Percentiles rank a stretch among this genome's conserved stretches.
Evolutionary conservation across 2,113 vertebrate genomes (phyloP).

Genomic region (Ivindomyrus marchei): DNA sequence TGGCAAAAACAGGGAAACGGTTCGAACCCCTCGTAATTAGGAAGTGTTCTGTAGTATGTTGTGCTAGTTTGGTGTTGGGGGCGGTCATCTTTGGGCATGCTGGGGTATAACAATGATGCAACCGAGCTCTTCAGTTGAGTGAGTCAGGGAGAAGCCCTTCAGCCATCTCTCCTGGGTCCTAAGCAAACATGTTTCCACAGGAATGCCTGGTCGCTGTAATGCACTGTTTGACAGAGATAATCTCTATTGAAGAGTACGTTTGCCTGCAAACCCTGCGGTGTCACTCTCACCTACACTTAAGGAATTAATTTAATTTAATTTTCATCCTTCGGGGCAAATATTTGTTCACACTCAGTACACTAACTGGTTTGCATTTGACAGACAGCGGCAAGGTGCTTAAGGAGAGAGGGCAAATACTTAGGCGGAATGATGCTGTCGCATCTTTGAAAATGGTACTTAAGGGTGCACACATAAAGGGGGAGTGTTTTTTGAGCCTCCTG

Average conservation of each 20-base stretch:
- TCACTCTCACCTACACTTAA: background rate
- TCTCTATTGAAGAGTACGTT: background rate
- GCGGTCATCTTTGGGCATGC: slow-evolving; percentile 13
- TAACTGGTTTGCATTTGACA: background rate
- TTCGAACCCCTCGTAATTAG: background rate
- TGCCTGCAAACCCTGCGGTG: background rate
- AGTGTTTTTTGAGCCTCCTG: background rate
- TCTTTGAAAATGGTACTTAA: background rate
- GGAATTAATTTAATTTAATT: background rate
- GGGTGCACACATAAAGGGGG: background rate
- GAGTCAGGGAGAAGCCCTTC: slow-evolving; percentile 1
- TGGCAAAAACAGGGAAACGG: background rate
- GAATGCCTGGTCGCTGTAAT: background rate
- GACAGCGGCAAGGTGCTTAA: background rate
- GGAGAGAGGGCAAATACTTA: background rate
- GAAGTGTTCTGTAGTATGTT: background rate
- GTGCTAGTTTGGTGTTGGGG: background rate
- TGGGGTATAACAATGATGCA: slow-evolving; percentile 22
- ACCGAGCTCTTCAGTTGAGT: slow-evolving; percentile 18
- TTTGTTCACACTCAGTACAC: background rate
- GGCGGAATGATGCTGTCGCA: background rate
- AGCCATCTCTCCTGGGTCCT: slow-evolving; percentile 25
- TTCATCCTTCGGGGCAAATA: background rate
- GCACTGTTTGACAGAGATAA: background rate
- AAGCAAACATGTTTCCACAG: background rate